Conservation (phyloP, 2,113 vertebrate genomes). For the Oceanites oceanicus region DNA sequence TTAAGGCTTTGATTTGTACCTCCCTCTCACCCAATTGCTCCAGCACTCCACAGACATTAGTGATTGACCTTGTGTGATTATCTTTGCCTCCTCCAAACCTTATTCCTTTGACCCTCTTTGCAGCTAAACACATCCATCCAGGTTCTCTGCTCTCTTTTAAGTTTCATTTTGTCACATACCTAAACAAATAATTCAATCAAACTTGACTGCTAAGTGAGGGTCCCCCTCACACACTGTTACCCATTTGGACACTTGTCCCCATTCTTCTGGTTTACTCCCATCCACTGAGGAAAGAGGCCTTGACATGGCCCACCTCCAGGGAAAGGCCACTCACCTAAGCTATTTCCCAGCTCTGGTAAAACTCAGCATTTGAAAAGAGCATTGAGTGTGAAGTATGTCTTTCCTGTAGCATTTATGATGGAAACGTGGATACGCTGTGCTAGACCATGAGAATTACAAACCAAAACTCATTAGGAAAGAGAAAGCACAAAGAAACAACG, state of each 20-base stretch:
- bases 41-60: background rate
- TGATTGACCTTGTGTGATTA: background rate
- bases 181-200: background rate
- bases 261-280: background rate
- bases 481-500: background rate
- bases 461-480: background rate
- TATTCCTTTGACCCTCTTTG: background rate
- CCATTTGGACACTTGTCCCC: background rate
- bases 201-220: background rate
- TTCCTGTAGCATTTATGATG: background rate
- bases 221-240: background rate
- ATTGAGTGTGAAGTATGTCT: background rate
- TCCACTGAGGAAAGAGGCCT: background rate
- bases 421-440: rapidly evolving
- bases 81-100: background rate
- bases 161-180: background rate
- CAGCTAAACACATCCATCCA: background rate
- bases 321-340: background rate
- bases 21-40: background rate
- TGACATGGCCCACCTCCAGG: background rate
- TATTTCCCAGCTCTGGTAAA: background rate
- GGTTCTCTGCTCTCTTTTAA: background rate
- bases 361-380: background rate
- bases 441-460: background rate
- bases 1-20: background rate